A percentile compares a stretch with the other conserved stretches of the same genome.
These are phyloP conservation scores for Sylvia atricapilla DNA, from an alignment of 2,113 vertebrate species.

Conservation along the genomic window DNA sequence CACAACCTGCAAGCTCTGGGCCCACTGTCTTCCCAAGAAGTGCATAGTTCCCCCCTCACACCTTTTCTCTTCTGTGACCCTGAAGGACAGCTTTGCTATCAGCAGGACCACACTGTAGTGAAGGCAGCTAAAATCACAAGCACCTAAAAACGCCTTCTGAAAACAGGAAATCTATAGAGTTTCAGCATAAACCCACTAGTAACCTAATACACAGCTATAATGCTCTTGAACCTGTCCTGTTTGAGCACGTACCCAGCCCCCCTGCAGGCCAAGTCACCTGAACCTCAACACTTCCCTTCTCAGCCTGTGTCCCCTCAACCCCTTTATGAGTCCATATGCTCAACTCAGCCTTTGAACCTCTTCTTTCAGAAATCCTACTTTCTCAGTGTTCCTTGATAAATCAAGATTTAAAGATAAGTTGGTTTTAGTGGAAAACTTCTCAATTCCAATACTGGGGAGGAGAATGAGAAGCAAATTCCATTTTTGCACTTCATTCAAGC, in stretches of 20 bases:
- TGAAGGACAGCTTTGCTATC: neutral
- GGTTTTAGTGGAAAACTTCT: neutral
- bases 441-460: neutral
- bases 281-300: neutral
- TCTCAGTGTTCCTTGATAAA: neutral
- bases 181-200: neutral
- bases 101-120: neutral
- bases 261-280: neutral
- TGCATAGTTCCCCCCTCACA: neutral
- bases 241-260: rapidly evolving
- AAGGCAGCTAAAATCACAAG: neutral
- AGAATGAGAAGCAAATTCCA: neutral
- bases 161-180: neutral
- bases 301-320: neutral
- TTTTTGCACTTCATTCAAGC: neutral
- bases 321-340: neutral
- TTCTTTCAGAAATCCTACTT: slow-evolving; percentile 37
- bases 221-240: neutral
- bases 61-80: neutral
- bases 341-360: slow-evolving; percentile 12
- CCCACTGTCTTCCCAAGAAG: neutral
- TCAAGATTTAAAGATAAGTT: neutral
- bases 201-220: neutral
- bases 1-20: neutral
- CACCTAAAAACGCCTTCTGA: neutral